These are phyloP conservation scores for Enoplosus armatus DNA, from an alignment of 2,797 vertebrate genomes.

Conservation along the genomic window DNA sequence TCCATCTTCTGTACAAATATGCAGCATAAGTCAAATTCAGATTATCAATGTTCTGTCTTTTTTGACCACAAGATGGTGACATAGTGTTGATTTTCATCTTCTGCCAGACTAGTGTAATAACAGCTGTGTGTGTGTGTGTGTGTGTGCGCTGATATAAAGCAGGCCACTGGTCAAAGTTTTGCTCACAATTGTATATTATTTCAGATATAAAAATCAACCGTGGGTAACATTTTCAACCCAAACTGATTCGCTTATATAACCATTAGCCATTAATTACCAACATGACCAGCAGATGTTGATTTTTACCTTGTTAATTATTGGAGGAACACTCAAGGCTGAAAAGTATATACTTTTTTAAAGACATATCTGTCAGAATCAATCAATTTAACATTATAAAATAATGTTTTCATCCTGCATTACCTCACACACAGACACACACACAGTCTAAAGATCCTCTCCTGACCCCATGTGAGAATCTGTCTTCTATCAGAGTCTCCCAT, in stretches of 20 bases:
- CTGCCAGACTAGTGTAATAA: background rate
- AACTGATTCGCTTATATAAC: background rate
- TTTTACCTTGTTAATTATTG: background rate
- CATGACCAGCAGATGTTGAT: background rate
- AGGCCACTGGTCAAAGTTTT: background rate
- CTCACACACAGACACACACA: background rate
- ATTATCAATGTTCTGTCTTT: background rate
- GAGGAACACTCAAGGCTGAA: background rate
- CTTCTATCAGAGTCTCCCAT: background rate
- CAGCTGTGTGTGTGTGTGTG: constrained; percentile 7
- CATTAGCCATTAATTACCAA: background rate
- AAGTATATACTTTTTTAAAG: background rate
- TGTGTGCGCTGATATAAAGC: background rate
- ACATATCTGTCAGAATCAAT: background rate
- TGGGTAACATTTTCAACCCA: background rate
- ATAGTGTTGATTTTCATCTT: background rate
- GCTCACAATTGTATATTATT: background rate
- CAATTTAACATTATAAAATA: background rate
- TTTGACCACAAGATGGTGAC: constrained; percentile 52
- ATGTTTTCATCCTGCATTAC: background rate
- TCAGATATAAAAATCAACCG: background rate
- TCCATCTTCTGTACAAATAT: background rate
- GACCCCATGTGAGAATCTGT: constrained; percentile 7
- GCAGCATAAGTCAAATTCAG: background rate
- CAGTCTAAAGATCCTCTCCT: background rate